Evolutionary conservation across 2,113 vertebrate species (phyloP), one percentile per base, ranked within the genome.

Genomic region (Cynocephalus volans): DNA sequence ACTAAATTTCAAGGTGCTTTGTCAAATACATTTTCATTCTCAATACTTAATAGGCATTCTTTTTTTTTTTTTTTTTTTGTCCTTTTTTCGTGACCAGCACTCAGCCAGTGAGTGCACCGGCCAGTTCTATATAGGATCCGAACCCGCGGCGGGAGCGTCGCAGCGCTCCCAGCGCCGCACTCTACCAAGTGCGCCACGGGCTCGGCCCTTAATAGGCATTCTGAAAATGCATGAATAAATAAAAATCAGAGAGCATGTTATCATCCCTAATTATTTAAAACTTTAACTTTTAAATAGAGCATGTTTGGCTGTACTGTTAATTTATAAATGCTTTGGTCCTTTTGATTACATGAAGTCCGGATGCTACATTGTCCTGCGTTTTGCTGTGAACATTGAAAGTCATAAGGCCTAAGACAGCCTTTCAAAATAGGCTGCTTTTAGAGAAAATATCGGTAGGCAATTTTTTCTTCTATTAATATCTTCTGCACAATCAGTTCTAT

Each of bases 371-470:
- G 8, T 2, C 23, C 36, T 83, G 12, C 24, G 72, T 67, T 93
- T 85, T 64, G 23, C 19, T 72, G 36, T 60, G 69, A 67, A 2
- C 13, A 52, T 76, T 95, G 93, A 89, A 23, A 26, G 7, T 50
- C 50, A 80, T 33, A 60, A 17, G n/a, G 6, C 15, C 60, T 26
- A 17, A 84, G n/a, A 23, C 23, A 58, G 23, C 3, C 3, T 90
- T 88, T 48, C 33, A 67, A 90, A 70, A 77, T 14, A 93, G 5
- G 26, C 70, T 95, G 10, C 33, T 88, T 84, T 93, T 52, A 89
- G 23, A 60, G 15, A 97, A 92, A 96, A 92, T 82, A 5, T 82
- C 60, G 6, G 54, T 54, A n/a, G 12, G 13, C 36, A 90, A 95
- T 86, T 31, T 19, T 9, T 91, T 76, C n/a, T 90, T 28, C 21